phyloP scores from a whole-genome alignment of 2,888 invertebrate genomes.

The Pheosia gnoma region DNA sequence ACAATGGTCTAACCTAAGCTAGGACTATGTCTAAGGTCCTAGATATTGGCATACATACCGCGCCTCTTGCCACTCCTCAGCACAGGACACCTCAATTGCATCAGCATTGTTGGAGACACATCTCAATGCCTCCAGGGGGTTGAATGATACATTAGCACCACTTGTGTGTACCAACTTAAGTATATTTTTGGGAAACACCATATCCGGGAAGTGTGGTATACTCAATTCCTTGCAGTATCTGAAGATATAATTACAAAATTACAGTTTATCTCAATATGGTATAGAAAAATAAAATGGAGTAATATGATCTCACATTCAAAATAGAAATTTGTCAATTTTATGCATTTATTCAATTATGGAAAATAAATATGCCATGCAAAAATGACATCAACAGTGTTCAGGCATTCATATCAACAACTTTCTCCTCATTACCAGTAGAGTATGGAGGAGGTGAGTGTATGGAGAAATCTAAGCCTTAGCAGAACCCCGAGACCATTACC shows the following conservation, averaged over 20 bases:
- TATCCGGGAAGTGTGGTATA: slow-evolving; percentile 98
- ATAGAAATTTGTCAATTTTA: no score
- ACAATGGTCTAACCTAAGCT: no score
- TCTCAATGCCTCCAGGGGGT: slow-evolving; percentile 95
- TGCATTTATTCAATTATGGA: no score
- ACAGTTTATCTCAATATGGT: no score
- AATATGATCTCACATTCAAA: no score
- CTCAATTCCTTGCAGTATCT: slow-evolving; percentile 89
- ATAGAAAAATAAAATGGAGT: no score
- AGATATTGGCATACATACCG: slow-evolving; percentile 79
- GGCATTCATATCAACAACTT: no score
- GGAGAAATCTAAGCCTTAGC: no score
- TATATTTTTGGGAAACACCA: slow-evolving; percentile 98
- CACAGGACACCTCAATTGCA: slow-evolving; percentile 93
- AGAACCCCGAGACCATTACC: not conserved
- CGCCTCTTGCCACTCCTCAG: slow-evolving; percentile 95
- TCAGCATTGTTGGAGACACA: slow-evolving; percentile 89
- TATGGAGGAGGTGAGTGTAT: no score
- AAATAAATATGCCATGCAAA: no score
- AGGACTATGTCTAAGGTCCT: not conserved
- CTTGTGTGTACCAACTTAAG: slow-evolving; percentile 88
- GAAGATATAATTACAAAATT: slow-evolving; percentile 43
- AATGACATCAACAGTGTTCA: no score
- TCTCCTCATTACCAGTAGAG: no score
- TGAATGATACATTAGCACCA: slow-evolving; percentile 91